Evolutionary conservation across 2,113 vertebrate species (phyloP).

Genomic region (Xiphophorus couchianus): DNA sequence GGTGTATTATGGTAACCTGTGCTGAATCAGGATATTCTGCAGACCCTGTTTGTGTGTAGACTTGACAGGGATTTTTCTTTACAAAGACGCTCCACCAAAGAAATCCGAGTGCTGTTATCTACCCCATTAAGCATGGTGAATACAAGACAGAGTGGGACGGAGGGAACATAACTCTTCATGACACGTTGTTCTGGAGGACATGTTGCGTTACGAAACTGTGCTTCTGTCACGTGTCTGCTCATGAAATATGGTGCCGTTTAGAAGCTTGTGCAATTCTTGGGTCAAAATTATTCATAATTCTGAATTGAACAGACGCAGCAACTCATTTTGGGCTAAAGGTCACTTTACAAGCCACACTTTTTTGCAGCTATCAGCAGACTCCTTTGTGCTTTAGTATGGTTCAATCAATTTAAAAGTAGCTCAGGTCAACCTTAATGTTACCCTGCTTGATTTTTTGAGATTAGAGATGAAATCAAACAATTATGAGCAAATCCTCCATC

Average conservation of each 20-base stretch:
- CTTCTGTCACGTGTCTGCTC: too few relatives aligned
- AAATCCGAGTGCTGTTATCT: neutral
- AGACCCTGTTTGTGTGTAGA: constrained; percentile 18
- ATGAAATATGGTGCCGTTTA: neutral
- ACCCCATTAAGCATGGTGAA: neutral
- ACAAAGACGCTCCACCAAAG: neutral
- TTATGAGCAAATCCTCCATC: neutral
- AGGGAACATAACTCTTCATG: neutral
- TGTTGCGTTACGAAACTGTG: neutral
- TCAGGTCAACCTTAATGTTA: too few relatives aligned
- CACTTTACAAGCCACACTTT: neutral
- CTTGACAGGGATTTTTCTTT: constrained; percentile 32
- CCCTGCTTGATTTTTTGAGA: too few relatives aligned
- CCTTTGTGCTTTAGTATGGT: neutral
- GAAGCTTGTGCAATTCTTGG: neutral
- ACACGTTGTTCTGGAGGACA: neutral
- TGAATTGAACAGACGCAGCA: neutral
- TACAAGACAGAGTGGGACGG: neutral
- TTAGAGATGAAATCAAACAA: neutral
- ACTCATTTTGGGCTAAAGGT: neutral
- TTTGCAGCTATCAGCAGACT: too few relatives aligned
- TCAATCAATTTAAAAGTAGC: neutral
- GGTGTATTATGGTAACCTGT: constrained; percentile 62
- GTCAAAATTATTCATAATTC: neutral
- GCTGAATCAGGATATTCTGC: constrained; percentile 64